Percentiles rank a stretch among this genome's conserved stretches.
Conservation (phyloP, 2,888 invertebrate genomes). For the Lithophane socia region DNA sequence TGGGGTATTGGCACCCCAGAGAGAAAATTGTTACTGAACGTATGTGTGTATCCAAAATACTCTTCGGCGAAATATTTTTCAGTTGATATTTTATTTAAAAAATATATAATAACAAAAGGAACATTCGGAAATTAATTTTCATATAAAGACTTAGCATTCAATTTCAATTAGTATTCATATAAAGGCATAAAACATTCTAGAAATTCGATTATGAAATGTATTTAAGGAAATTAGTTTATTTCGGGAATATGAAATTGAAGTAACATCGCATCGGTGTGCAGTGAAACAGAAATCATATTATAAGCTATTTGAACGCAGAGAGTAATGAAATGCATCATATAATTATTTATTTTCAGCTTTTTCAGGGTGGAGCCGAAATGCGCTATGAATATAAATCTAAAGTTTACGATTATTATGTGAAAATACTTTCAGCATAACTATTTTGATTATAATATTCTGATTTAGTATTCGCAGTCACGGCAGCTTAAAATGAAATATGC, state of each 20-base stretch:
- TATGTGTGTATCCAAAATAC: slow-evolving; percentile 6
- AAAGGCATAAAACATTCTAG: not conserved
- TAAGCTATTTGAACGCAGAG: not conserved
- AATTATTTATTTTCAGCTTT: not conserved
- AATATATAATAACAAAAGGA: not conserved
- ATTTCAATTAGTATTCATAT: not conserved
- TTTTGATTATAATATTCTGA: slow-evolving; percentile 6
- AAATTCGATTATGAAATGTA: not conserved
- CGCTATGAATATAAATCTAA: slow-evolving; percentile 20
- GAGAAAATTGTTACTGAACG: slow-evolving; percentile 28
- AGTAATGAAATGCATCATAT: not conserved
- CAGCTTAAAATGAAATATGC: slow-evolving; percentile 19
- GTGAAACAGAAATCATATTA: not conserved
- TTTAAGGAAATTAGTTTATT: not conserved
- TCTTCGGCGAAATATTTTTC: slow-evolving; percentile 2
- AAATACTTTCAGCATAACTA: slow-evolving; percentile 30
- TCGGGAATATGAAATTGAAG: not conserved
- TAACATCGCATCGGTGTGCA: not conserved
- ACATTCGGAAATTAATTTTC: not conserved
- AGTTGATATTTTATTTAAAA: not conserved
- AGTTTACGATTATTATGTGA: slow-evolving; percentile 22
- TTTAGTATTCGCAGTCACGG: slow-evolving; percentile 44
- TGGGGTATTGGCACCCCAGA: slow-evolving; percentile 24
- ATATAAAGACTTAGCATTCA: not conserved
- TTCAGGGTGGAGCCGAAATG: not conserved